Evolutionary conservation across 1,140 invertebrate species (phyloP).

Genomic region (Sipha flava): DNA sequence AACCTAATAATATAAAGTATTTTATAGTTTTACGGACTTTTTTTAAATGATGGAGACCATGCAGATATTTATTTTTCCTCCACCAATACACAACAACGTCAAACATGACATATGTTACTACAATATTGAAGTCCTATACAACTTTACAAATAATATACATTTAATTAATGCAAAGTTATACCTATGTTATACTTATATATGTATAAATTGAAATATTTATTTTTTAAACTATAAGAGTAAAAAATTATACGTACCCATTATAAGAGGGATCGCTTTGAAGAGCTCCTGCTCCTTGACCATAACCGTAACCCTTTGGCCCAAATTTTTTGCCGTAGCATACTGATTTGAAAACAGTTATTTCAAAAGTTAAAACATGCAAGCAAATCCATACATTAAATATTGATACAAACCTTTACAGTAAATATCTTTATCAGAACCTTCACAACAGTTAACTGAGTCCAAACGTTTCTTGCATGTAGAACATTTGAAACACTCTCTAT

Average conservation of each 20-base stretch:
- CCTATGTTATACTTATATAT: too few relatives aligned
- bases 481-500: conserved; percentile 93
- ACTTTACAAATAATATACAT: too few relatives aligned
- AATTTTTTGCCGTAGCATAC: conserved; percentile 90
- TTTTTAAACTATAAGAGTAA: too few relatives aligned
- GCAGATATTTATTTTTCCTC: too few relatives aligned
- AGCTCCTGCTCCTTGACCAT: conserved; percentile 82
- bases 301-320: conserved; percentile 88
- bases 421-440: conserved; percentile 91
- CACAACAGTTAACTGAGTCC: conserved; percentile 91
- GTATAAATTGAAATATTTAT: too few relatives aligned
- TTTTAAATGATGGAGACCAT: too few relatives aligned
- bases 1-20: too few relatives aligned
- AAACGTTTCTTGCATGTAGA: conserved; percentile 85
- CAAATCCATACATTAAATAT: background rate
- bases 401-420: conserved; percentile 83
- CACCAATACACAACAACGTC: background rate
- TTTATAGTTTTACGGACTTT: too few relatives aligned
- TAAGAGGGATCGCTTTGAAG: conserved; percentile 68
- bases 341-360: conserved; percentile 43
- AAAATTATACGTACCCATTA: conserved; percentile 40
- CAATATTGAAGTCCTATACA: too few relatives aligned
- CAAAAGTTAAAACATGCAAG: background rate
- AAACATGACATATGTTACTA: too few relatives aligned
- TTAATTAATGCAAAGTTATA: too few relatives aligned